Evolutionary conservation across 2,888 invertebrate species (phyloP).

Genomic region (Drosophila conformis): DNA sequence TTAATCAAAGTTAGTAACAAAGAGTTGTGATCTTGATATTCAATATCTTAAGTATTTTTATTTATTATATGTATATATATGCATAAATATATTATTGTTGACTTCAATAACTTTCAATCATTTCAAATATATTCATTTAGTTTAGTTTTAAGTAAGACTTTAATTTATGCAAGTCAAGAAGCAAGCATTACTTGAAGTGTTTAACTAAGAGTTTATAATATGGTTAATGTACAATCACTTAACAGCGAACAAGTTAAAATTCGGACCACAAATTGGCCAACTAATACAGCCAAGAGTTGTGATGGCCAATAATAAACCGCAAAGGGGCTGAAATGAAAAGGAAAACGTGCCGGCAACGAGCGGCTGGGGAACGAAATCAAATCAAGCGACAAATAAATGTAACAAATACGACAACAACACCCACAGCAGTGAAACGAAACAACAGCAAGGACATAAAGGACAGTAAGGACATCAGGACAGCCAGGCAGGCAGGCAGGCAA

Average conservation of each 20-base stretch:
- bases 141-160: neutral
- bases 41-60: too few species aligned
- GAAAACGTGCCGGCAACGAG: conserved; percentile 39
- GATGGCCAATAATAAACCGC: conserved; percentile 61
- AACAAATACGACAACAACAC: conserved; percentile 70
- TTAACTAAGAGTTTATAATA: conserved; percentile 6
- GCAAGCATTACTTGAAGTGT: neutral
- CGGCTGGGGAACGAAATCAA: conserved; percentile 59
- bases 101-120: neutral
- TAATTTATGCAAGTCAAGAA: neutral
- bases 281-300: conserved; percentile 50
- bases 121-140: neutral
- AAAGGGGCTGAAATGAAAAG: conserved; percentile 24
- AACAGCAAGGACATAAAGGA: conserved; percentile 17
- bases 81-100: neutral
- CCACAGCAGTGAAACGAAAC: conserved; percentile 4
- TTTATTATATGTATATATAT: too few species aligned
- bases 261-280: conserved; percentile 64
- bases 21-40: neutral
- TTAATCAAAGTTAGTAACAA: neutral
- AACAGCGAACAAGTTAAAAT: conserved; percentile 35
- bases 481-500: neutral
- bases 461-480: conserved; percentile 19
- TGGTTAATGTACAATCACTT: conserved; percentile 47
- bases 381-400: conserved; percentile 80